Evolutionary conservation across 2,113 vertebrate genomes (phyloP).

Genomic region (Nasalis larvatus): DNA sequence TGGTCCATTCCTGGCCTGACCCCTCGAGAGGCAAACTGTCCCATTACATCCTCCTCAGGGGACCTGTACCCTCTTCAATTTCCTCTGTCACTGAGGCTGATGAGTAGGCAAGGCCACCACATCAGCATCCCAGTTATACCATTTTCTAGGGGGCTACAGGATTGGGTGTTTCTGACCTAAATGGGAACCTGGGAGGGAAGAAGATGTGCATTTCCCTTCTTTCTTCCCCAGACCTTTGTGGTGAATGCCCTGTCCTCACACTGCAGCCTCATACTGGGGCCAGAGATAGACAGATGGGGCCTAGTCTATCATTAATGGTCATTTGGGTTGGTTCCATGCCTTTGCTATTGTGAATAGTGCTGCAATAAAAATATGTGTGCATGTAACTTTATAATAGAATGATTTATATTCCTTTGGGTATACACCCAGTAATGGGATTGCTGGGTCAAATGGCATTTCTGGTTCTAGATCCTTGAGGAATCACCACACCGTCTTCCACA

Average conservation of each 20-base stretch:
- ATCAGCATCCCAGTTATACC: background rate
- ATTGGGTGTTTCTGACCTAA: background rate
- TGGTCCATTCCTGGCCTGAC: background rate
- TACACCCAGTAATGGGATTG: too few species aligned
- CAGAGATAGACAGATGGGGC: background rate
- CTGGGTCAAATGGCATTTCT: too few species aligned
- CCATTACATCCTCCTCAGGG: background rate
- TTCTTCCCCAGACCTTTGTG: background rate
- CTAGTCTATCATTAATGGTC: too few species aligned
- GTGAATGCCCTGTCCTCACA: background rate
- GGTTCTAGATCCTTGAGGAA: too few species aligned
- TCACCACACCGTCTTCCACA: too few species aligned
- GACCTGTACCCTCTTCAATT: background rate
- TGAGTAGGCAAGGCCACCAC: background rate
- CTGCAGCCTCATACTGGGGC: background rate
- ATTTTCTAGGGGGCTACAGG: background rate
- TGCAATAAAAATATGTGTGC: too few species aligned
- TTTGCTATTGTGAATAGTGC: too few species aligned
- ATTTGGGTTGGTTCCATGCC: too few species aligned
- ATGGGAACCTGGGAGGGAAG: background rate
- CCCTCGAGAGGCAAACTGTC: background rate
- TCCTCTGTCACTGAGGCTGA: background rate
- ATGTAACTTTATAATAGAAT: too few species aligned
- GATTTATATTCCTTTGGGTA: too few species aligned
- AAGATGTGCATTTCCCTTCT: background rate